Evolutionary conservation across 2,888 invertebrate genomes (phyloP), one percentile per base, ranked within the genome.

Genomic region (Stegana nigrithorax): DNA sequence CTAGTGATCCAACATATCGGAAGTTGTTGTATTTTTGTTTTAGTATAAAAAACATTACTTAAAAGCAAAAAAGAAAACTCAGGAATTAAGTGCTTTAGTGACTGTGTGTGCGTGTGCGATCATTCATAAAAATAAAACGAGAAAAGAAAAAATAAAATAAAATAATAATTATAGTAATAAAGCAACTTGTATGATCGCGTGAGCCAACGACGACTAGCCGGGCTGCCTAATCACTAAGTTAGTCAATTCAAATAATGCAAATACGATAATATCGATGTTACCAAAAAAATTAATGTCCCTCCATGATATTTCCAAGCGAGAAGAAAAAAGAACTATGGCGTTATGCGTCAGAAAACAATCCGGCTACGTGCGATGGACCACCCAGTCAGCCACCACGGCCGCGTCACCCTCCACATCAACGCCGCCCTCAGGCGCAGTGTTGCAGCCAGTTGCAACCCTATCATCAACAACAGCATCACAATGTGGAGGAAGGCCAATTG

Each of bases 221-320:
- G 63, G 64, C 67, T 67, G 50, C 71, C 70, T 70, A 67, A 65
- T n/a, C n/a, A 69, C 63, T 65, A 67, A 72, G 75, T 84, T 80
- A 78, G 75, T 80, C 74, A 74, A 75, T 77, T 81, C 81, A 81
- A 78, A 85, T 82, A 84, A 86, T 85, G 86, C 80, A 73, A 81
- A 82, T 82, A 83, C 80, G 82, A 80, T 85, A 85, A 78, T 80
- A 85, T 86, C 83, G 83, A 86, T 86, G 86, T 84, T 86, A 84
- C 84, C 84, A 84, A 83, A 81, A 84, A 80, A 84, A 81, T 84
- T 84, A 80, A 83, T 82, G 84, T 82, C 82, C 82, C 83, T 85
- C 85, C 84, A 86, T 86, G 86, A 82, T 83, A 83, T 84, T 86
- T 84, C 82, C 77, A 84, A 82, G 77, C 79, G 83, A 85, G 77